These are phyloP conservation scores for Polymixis lichenea DNA, from an alignment of 2,888 invertebrate species.

Conservation along the genomic window DNA sequence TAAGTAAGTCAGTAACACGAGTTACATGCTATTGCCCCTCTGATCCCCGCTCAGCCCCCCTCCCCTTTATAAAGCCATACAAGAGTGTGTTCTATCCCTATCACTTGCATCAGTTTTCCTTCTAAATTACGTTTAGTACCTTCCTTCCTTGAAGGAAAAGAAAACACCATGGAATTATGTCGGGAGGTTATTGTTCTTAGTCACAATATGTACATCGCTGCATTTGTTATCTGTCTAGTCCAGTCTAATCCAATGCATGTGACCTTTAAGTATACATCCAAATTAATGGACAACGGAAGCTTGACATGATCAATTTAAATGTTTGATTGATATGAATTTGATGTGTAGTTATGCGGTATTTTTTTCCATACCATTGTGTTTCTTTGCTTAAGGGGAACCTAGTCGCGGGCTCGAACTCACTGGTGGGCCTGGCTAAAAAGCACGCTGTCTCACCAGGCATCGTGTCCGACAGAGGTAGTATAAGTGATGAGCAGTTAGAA, in stretches of 20 bases:
- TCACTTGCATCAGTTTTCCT: constrained; percentile 34
- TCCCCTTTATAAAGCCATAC: constrained; percentile 58
- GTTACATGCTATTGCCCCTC: constrained; percentile 41
- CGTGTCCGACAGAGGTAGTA: too few species aligned
- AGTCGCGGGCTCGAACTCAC: too few species aligned
- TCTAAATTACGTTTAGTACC: constrained; percentile 18
- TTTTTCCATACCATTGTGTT: too few species aligned
- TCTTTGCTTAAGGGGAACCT: too few species aligned
- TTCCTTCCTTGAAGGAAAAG: constrained; percentile 18
- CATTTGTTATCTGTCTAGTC: not conserved
- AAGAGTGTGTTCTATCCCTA: constrained; percentile 35
- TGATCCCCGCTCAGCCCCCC: constrained; percentile 46
- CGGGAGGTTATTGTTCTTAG: not conserved
- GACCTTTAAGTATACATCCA: not conserved
- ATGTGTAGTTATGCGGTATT: too few species aligned
- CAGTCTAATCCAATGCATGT: not conserved
- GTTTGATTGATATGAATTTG: too few species aligned
- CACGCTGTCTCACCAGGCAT: too few species aligned
- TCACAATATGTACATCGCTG: not conserved
- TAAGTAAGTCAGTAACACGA: constrained; percentile 52
- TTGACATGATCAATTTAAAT: too few species aligned
- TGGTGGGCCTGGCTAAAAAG: too few species aligned
- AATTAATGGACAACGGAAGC: not conserved
- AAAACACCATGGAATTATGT: not conserved
- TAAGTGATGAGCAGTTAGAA: too few species aligned